Percentiles rank a stretch among this genome's conserved stretches.
Evolutionary conservation across 2,113 vertebrate species (phyloP).

Genomic region (Trichechus manatus): DNA sequence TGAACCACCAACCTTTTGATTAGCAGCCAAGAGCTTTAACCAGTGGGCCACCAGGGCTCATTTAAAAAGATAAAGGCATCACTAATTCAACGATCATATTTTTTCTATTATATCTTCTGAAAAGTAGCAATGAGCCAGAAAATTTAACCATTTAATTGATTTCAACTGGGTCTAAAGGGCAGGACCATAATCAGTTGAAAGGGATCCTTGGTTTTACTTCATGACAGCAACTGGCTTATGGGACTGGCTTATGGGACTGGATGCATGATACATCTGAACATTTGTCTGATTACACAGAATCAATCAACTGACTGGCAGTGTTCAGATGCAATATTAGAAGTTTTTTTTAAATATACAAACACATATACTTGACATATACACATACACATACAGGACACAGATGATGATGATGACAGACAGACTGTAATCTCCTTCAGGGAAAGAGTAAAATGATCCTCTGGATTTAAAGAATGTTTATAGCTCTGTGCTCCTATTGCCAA

Average conservation of each 20-base stretch:
- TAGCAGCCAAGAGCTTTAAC: too few relatives aligned
- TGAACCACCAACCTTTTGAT: too few relatives aligned
- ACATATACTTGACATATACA: neutral
- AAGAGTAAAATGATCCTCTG: neutral
- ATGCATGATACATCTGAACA: neutral
- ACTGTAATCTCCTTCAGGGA: neutral
- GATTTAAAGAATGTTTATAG: neutral
- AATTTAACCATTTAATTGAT: neutral
- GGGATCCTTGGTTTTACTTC: neutral
- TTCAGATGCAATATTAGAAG: conserved; percentile 24
- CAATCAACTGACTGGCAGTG: neutral
- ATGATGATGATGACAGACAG: neutral
- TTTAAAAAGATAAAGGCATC: neutral
- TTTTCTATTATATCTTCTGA: neutral
- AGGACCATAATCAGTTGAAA: neutral
- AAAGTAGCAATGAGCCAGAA: conserved; percentile 3
- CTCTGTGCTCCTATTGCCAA: neutral
- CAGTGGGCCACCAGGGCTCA: too few relatives aligned
- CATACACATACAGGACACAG: neutral
- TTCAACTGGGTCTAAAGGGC: conserved; percentile 5
- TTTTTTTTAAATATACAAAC: neutral
- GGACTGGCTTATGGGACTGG: neutral
- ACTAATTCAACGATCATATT: neutral
- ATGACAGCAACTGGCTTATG: neutral
- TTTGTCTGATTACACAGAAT: conserved; percentile 17